Percentiles rank a stretch among this genome's conserved stretches.
phyloP scores from a whole-genome alignment of 2,113 vertebrate genomes.

The Fulica atra region DNA sequence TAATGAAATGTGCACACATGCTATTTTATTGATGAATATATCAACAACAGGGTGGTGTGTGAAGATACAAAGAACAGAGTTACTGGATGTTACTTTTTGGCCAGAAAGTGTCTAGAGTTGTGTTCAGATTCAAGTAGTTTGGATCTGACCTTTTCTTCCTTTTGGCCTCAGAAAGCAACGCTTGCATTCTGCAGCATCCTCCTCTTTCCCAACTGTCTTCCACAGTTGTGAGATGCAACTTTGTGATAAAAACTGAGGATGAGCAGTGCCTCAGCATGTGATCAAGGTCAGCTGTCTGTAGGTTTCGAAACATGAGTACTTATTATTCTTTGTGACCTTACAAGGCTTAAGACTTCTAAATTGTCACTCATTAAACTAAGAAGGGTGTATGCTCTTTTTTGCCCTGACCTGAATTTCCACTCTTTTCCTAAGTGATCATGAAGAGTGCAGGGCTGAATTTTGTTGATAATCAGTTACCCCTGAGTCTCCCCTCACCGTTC shows the following conservation, averaged over 20 bases:
- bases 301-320: neutral
- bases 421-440: neutral
- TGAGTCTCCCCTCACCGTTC: neutral
- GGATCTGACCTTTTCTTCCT: neutral
- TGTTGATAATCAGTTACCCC: neutral
- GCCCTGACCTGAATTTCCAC: neutral
- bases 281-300: neutral
- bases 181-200: neutral
- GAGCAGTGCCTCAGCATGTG: neutral
- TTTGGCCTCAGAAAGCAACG: neutral
- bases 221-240: neutral
- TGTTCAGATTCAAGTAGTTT: neutral
- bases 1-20: neutral
- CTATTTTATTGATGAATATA: neutral
- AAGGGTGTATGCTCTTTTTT: neutral
- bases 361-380: neutral
- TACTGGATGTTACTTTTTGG: neutral
- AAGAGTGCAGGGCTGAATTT: neutral
- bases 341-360: neutral
- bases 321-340: neutral
- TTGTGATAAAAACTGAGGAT: neutral
- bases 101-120: neutral
- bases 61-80: neutral
- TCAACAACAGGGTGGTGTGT: neutral
- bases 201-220: neutral